A percentile compares a stretch with the other conserved stretches of the same genome.
Evolutionary conservation across 2,113 vertebrate species (phyloP).

Genomic region (Paradoxurus hermaphroditus): DNA sequence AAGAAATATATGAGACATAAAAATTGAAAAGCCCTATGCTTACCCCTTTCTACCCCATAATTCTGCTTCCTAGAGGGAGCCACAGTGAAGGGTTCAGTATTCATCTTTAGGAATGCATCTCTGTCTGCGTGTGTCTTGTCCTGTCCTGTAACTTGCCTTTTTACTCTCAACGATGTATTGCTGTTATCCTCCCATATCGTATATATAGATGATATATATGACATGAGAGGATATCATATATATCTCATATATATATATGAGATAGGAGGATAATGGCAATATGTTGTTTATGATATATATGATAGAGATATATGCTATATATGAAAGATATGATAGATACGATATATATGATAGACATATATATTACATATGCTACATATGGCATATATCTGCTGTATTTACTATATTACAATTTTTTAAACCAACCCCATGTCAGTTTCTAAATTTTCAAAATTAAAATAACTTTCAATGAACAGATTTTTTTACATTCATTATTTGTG

Average conservation of each 20-base stretch:
- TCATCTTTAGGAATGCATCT: background rate
- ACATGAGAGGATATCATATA: background rate
- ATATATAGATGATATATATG: background rate
- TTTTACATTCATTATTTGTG: background rate
- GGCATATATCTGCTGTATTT: background rate
- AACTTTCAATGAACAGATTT: background rate
- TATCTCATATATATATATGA: background rate
- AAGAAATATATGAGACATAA: background rate
- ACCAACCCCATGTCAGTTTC: background rate
- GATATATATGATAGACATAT: background rate
- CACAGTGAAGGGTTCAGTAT: too few species aligned
- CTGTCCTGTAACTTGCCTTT: background rate
- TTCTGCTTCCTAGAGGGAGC: background rate
- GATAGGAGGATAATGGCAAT: too few species aligned
- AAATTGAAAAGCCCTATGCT: background rate
- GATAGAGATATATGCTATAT: background rate
- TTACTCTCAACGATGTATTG: background rate
- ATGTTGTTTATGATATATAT: background rate
- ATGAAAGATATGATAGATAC: too few species aligned
- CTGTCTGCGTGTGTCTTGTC: background rate
- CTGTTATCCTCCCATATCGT: background rate
- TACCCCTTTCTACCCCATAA: background rate
- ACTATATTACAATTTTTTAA: background rate
- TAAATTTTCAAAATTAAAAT: background rate
- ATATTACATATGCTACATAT: background rate